phyloP scores from a whole-genome alignment of 2,113 vertebrate species.

The Hippolais icterina region DNA sequence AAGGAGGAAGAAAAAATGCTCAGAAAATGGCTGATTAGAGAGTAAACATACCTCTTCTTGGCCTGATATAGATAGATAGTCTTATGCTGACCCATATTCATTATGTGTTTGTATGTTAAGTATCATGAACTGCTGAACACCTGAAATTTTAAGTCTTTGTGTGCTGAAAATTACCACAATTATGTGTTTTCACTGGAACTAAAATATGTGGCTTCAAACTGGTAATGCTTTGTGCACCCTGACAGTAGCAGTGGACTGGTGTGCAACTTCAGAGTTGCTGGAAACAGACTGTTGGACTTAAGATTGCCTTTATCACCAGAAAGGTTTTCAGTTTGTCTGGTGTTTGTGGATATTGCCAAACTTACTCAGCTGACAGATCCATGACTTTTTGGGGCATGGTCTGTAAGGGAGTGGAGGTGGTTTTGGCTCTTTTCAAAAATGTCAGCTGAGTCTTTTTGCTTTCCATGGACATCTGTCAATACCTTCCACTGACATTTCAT shows the following conservation, averaged over 20 bases:
- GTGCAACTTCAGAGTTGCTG: background rate
- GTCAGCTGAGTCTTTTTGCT: background rate
- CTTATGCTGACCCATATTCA: background rate
- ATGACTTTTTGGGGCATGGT: background rate
- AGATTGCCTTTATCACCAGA: background rate
- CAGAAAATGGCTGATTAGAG: background rate
- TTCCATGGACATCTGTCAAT: background rate
- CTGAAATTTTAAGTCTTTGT: background rate
- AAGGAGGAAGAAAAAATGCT: background rate
- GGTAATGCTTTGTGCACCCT: background rate
- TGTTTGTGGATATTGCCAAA: background rate
- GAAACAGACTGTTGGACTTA: background rate
- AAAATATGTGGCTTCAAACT: background rate
- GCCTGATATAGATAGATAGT: background rate
- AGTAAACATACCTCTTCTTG: fast-evolving
- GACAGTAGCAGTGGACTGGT: background rate
- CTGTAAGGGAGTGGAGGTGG: background rate
- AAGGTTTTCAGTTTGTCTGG: background rate
- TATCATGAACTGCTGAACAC: background rate
- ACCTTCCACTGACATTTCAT: background rate
- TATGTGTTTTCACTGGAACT: background rate
- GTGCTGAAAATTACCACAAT: background rate
- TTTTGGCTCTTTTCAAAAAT: background rate
- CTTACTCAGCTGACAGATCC: background rate
- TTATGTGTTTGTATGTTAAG: background rate